phyloP scores from a whole-genome alignment of 2,888 invertebrate species.

The Opisthograptis luteolata region DNA sequence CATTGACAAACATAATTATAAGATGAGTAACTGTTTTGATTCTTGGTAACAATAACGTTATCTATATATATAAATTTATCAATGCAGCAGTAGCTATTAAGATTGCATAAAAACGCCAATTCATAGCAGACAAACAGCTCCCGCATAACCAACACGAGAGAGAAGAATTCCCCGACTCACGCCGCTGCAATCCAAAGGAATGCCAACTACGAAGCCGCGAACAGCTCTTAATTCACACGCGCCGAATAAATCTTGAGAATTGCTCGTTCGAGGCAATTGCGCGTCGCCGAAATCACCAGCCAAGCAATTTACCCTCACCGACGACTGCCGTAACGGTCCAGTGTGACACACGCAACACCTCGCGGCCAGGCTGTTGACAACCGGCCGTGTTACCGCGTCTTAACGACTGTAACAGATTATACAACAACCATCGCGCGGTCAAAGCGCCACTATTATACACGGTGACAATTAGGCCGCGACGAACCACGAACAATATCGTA shows the following conservation, averaged over 20 bases:
- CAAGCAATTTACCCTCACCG: constrained; percentile 26
- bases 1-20: too few relatives aligned
- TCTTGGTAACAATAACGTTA: background rate
- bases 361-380: constrained; percentile 8
- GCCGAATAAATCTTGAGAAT: constrained; percentile 54
- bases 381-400: constrained; percentile 1
- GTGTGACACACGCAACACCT: constrained; percentile 26
- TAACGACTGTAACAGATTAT: constrained; percentile 20
- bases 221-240: constrained; percentile 45
- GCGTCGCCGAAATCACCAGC: constrained; percentile 50
- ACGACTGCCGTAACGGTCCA: constrained; percentile 35
- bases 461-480: constrained; percentile 37
- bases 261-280: constrained; percentile 52
- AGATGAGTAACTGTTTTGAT: too few relatives aligned
- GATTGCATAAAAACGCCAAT: constrained; percentile 24
- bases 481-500: constrained; percentile 35
- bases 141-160: constrained; percentile 34
- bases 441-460: constrained; percentile 38
- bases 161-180: constrained; percentile 38
- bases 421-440: constrained; percentile 24
- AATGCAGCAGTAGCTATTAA: constrained; percentile 15
- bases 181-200: constrained; percentile 42
- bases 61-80: too few relatives aligned
- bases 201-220: constrained; percentile 32
- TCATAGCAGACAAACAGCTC: constrained; percentile 7